Evolutionary conservation across 1,140 invertebrate genomes (phyloP).

Genomic region (Drosophila virilis): DNA sequence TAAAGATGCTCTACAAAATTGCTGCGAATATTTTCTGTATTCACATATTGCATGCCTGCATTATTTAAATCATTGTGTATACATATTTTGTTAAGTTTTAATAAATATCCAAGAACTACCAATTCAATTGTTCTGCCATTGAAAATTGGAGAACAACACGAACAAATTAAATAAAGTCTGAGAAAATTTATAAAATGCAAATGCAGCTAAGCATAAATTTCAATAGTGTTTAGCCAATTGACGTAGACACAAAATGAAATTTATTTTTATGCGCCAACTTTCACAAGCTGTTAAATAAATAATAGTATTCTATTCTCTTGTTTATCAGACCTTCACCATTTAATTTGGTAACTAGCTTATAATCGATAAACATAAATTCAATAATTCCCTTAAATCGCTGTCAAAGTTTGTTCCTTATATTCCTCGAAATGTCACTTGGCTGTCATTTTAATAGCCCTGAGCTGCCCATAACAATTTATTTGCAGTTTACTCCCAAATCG

Average conservation of each 20-base stretch:
- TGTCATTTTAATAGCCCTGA: neutral
- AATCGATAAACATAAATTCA: neutral
- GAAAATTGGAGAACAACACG: too few relatives aligned
- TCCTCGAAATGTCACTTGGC: neutral
- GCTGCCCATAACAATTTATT: slow-evolving; percentile 24
- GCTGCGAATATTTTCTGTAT: neutral
- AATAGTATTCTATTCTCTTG: too few relatives aligned
- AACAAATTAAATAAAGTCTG: neutral
- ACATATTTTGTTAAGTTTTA: too few relatives aligned
- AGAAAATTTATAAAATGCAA: neutral
- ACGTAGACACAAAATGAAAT: neutral
- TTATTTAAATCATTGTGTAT: too few relatives aligned
- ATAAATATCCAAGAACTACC: too few relatives aligned
- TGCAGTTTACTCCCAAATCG: neutral
- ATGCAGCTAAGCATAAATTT: neutral
- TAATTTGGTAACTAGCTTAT: neutral
- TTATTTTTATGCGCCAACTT: neutral
- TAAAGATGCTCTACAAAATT: neutral
- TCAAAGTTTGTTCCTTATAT: neutral
- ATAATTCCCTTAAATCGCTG: neutral
- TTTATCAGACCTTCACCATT: too few relatives aligned
- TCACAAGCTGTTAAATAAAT: neutral
- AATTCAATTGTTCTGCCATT: too few relatives aligned
- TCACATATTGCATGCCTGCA: neutral
- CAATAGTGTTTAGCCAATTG: neutral